phyloP scores from a whole-genome alignment of 2,113 vertebrate species.

The Sinocyclocheilus grahami region DNA sequence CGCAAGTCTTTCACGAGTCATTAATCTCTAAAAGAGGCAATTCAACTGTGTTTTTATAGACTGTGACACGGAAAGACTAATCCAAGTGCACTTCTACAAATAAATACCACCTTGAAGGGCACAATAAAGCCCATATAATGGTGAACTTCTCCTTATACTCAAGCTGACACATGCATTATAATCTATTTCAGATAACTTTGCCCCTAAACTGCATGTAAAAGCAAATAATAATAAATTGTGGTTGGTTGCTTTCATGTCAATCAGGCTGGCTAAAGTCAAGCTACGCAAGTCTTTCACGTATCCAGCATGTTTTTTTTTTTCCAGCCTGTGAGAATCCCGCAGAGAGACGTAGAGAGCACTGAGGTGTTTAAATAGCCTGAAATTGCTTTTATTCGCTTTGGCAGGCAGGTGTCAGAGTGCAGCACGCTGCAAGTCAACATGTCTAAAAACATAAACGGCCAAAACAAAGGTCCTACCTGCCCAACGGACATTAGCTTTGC shows the following conservation, averaged over 20 bases:
- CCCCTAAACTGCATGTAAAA: background rate
- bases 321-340: background rate
- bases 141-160: background rate
- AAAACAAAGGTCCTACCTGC: slow-evolving; percentile 75
- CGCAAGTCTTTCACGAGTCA: slow-evolving; percentile 33
- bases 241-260: background rate
- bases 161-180: background rate
- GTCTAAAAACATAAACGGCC: slow-evolving; percentile 75
- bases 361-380: slow-evolving; percentile 57
- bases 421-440: slow-evolving; percentile 73
- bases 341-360: background rate
- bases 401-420: slow-evolving; percentile 73
- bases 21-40: slow-evolving; percentile 72
- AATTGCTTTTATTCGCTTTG: slow-evolving; percentile 77
- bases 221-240: background rate
- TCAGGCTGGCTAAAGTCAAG: background rate
- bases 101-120: slow-evolving; percentile 8
- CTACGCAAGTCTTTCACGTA: background rate
- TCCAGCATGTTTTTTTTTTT: background rate
- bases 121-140: background rate
- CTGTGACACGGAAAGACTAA: slow-evolving; percentile 64
- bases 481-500: slow-evolving; percentile 65
- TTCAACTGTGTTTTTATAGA: slow-evolving; percentile 72
- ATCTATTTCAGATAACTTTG: background rate
- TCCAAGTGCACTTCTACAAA: slow-evolving; percentile 68